These are phyloP conservation scores for Heliconius aoede DNA, from an alignment of 2,888 invertebrate species.

Conservation along the genomic window DNA sequence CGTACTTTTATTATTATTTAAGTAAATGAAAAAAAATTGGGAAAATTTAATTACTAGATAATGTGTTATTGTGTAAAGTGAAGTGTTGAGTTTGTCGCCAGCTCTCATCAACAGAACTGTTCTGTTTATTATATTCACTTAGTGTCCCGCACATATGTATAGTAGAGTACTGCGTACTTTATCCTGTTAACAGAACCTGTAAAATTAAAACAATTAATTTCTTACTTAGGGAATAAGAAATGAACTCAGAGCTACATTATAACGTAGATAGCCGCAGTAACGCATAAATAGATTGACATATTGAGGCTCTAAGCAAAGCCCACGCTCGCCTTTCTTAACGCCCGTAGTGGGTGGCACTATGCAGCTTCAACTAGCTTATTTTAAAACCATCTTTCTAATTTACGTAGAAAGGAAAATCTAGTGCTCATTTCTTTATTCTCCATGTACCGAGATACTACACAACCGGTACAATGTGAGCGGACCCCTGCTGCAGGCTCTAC, in stretches of 20 bases:
- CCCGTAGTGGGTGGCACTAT: neutral
- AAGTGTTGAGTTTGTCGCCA: too few species aligned
- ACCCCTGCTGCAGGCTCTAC: too few species aligned
- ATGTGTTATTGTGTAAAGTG: neutral
- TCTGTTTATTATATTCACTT: neutral
- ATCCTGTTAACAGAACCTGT: too few species aligned
- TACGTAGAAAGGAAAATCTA: neutral
- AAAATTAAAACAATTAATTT: neutral
- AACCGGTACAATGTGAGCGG: too few species aligned
- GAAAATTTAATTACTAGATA: neutral
- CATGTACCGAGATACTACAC: too few species aligned
- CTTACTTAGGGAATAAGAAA: too few species aligned
- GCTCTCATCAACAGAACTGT: too few species aligned
- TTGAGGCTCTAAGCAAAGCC: constrained; percentile 1
- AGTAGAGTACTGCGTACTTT: neutral
- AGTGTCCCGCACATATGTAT: neutral
- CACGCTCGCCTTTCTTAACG: constrained; percentile 9
- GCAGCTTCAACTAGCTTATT: neutral
- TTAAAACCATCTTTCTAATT: neutral
- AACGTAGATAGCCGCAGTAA: neutral
- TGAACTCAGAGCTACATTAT: neutral
- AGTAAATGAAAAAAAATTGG: constrained; percentile 6
- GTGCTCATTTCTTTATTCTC: too few species aligned
- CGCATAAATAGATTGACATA: constrained; percentile 21
- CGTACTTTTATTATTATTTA: constrained; percentile 13